Evolutionary conservation across 2,113 vertebrate species (phyloP), one percentile per base, ranked within the genome.

Genomic region (Lates calcarifer): DNA sequence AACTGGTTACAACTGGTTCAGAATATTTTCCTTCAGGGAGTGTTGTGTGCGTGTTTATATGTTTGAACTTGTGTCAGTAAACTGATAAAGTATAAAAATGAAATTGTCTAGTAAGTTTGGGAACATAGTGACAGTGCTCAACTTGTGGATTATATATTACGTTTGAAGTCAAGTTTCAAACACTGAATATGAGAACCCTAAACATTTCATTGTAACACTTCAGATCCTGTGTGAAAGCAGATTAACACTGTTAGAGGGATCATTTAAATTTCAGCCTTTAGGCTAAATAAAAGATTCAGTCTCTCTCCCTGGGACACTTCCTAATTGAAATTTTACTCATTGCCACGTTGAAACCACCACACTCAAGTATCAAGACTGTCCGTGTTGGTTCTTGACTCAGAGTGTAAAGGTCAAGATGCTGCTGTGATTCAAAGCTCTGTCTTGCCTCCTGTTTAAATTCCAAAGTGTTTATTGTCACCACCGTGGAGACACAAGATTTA

Each of bases 401-500:
- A 77, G 64, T 5, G 1, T 10, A 31, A 17, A 37, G 65, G 33
- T 18, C 41, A 71, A 62, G 26, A 6, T 51, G 29, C 41, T 49
- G 41, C 56, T 47, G 15, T 18, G 22, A 14, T 64, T 17, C 47
- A 14, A 56, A 6, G 51, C 57, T 58, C 57, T n/a, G 29, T 35
- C 61, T 8, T 22, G 28, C 5, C 33, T 39, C 51, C 5, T 37
- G 6, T 29, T 12, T 72, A 43, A 62, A 70, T 18, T 18, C 20
- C 18, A 33, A 28, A 57, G n/a, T 20, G 62, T 66, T 49, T 51
- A 41, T 5, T 41, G n/a, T n/a, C 29, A 14, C 28, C n/a, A 11
- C 37, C 2, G 0, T 20, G 55, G 18, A 47, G 62, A 55, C 74
- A 20, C 22, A 37, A 73, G 64, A 47, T 68, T 83, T 67, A 51